phyloP scores from a whole-genome alignment of 2,113 vertebrate species.

The Perca flavescens region DNA sequence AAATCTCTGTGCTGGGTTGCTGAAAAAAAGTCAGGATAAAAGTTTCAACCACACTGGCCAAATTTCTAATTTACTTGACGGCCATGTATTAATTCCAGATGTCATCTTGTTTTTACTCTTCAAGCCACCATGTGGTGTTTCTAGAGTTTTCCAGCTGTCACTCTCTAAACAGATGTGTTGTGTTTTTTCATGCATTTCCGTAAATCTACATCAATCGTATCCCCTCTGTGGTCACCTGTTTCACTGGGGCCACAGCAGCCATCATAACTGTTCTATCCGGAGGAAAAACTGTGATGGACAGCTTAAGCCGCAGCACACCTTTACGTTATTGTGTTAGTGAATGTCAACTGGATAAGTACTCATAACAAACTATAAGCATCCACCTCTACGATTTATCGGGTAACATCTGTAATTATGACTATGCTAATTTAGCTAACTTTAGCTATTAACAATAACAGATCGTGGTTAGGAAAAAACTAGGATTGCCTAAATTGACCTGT shows the following conservation, averaged over 20 bases:
- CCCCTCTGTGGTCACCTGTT: neutral
- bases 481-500: no score
- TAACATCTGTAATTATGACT: no score
- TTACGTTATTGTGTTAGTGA: neutral
- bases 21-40: constrained; percentile 3
- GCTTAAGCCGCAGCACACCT: neutral
- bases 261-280: constrained; percentile 13
- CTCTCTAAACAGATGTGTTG: neutral
- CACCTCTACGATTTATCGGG: neutral
- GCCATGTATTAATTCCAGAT: constrained; percentile 27
- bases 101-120: constrained; percentile 24
- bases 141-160: neutral
- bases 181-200: constrained; percentile 41
- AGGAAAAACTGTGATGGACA: neutral
- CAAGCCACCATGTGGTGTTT: constrained; percentile 11
- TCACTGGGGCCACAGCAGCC: neutral
- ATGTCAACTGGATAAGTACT: neutral
- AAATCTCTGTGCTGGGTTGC: no score
- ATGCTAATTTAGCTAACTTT: no score
- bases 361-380: neutral
- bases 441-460: no score
- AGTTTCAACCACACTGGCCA: neutral
- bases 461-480: no score
- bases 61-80: constrained; percentile 17
- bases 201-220: constrained; percentile 26